Evolutionary conservation across 2,113 vertebrate species (phyloP), one percentile per base, ranked within the genome.

Genomic region (Macquaria ambigua): DNA sequence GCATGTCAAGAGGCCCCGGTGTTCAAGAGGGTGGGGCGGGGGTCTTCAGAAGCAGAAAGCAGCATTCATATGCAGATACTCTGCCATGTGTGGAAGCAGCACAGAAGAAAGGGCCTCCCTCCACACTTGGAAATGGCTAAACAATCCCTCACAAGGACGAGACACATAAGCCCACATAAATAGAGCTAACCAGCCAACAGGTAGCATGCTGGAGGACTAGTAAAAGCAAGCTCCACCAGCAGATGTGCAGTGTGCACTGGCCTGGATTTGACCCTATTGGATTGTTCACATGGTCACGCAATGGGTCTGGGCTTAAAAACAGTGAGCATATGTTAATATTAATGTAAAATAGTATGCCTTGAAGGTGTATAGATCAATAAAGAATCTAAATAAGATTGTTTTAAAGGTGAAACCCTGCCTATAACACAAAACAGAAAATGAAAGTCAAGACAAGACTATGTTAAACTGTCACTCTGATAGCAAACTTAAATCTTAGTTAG

Each of bases 21-120:
- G 58, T 87, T 80, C 52, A 78, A 83, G 15, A 23, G 46, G 63
- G n/a, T 9, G 52, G 41, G 25, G 75, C 73, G 73, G 34, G 63
- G 84, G 78, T 84, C 52, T 77, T 86, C 68, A 37, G 66, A 85
- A 90, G 90, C 92, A 94, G 87, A 94, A 92, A 85, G 91, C 77
- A 81, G 77, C 86, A 93, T 95, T 95, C 90, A 95, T 92, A 94
- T 95, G 93, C 72, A 95, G 93, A 95, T 95, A 79, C 50, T 64
- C n/a, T 58, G 66, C 79, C 85, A 87, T 92, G 88, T 91, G 87
- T 90, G 84, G 61, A 81, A 70, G 28, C 28, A 82, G 62, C 46
- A 46, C 28, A 73, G 55, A 67, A 78, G 87, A 89, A 79, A 72
- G 83, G 76, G 78, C 68, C 87, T 89, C 86, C 83, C 87, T 85